These are phyloP conservation scores for Meteorus cinctellus DNA, from an alignment of 2,888 invertebrate species.

Conservation along the genomic window DNA sequence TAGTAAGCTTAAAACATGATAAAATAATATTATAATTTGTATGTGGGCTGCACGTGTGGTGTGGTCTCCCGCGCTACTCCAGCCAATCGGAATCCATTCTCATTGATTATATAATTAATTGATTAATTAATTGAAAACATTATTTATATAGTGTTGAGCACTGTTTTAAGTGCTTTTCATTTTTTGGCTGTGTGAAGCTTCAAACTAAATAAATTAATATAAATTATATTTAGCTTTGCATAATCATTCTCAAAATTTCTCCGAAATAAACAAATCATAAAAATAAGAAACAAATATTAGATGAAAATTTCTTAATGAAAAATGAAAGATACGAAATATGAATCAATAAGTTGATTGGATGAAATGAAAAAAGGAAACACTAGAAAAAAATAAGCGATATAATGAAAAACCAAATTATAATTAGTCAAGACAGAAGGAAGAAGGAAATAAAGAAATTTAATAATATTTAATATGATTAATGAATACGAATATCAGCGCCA, in stretches of 20 bases:
- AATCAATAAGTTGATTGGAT: slow-evolving; percentile 32
- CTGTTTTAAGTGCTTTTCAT: slow-evolving; percentile 81
- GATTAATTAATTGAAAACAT: slow-evolving; percentile 70
- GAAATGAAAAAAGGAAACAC: slow-evolving; percentile 38
- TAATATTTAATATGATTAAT: slow-evolving; percentile 35
- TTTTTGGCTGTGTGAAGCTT: slow-evolving; percentile 80
- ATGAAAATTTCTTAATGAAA: slow-evolving; percentile 43
- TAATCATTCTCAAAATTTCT: slow-evolving; percentile 61
- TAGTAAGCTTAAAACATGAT: slow-evolving; percentile 54
- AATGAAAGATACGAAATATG: slow-evolving; percentile 38
- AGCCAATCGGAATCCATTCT: slow-evolving; percentile 64
- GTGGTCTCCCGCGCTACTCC: slow-evolving; percentile 62
- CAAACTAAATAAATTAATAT: slow-evolving; percentile 66
- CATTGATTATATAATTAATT: slow-evolving; percentile 61
- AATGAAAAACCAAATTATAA: slow-evolving; percentile 37
- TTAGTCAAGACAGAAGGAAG: slow-evolving; percentile 4
- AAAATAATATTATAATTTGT: slow-evolving; percentile 48
- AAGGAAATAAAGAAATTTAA: slow-evolving; percentile 11
- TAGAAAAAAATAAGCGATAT: slow-evolving; percentile 47
- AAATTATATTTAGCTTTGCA: slow-evolving; percentile 57
- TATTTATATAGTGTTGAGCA: slow-evolving; percentile 77
- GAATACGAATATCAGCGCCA: slow-evolving; percentile 41
- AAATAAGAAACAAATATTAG: slow-evolving; percentile 43
- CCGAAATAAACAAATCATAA: slow-evolving; percentile 52
- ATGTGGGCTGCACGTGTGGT: slow-evolving; percentile 55